Evolutionary conservation across 2,113 vertebrate genomes (phyloP).

Genomic region (Oreochromis spilurus): DNA sequence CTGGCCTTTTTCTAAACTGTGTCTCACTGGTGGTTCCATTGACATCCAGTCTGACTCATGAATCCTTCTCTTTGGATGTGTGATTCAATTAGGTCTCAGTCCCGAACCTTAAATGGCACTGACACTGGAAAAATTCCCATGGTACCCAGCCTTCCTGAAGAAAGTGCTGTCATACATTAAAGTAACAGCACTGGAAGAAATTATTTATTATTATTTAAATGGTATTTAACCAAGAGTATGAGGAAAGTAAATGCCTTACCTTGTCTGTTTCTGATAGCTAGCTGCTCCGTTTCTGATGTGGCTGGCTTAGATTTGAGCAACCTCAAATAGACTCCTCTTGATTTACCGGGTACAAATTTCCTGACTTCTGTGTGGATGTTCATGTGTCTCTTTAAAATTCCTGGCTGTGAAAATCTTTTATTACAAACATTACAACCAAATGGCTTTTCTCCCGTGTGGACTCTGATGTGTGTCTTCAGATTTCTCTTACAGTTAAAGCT

Average conservation of each 20-base stretch:
- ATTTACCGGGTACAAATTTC: not conserved
- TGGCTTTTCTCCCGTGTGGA: not conserved
- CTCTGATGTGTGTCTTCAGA: not conserved
- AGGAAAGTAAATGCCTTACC: not conserved
- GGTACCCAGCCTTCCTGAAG: accelerated
- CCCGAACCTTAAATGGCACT: not conserved
- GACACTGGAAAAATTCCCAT: not conserved
- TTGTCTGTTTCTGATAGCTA: not conserved
- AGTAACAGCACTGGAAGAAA: not conserved
- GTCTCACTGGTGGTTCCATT: not conserved
- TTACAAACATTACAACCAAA: not conserved
- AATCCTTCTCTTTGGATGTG: not conserved
- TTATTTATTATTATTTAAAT: not conserved
- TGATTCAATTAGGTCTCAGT: not conserved
- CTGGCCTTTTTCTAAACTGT: not conserved
- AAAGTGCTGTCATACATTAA: not conserved
- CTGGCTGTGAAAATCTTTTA: not conserved
- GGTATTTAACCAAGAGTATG: not conserved
- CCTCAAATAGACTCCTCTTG: not conserved
- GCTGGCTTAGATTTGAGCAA: not conserved
- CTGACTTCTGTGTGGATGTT: not conserved
- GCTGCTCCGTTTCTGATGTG: not conserved
- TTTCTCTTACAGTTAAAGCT: not conserved
- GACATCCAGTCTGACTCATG: not conserved
- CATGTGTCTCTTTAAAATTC: not conserved